phyloP scores from a whole-genome alignment of 2,113 vertebrate species.

The Macheiramphus alcinus region DNA sequence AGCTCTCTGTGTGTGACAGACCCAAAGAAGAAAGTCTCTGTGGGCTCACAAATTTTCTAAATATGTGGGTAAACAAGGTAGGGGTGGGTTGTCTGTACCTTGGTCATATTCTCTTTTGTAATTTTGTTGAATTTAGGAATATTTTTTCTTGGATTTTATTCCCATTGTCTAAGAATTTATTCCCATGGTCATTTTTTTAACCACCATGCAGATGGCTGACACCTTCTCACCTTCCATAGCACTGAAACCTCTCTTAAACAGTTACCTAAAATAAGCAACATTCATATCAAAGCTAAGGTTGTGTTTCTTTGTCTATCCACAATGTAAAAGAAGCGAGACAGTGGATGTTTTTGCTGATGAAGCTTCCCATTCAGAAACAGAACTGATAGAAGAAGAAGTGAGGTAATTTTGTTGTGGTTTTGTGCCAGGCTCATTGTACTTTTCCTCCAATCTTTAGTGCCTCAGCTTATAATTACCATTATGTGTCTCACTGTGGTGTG shows the following conservation, averaged over 20 bases:
- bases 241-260: neutral
- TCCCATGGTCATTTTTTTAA: neutral
- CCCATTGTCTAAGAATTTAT: neutral
- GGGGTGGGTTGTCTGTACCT: neutral
- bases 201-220: neutral
- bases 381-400: conserved; percentile 62
- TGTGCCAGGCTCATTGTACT: conserved; percentile 21
- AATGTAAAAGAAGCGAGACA: conserved; percentile 69
- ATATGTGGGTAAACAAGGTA: neutral
- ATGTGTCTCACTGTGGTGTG: neutral
- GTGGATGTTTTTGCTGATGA: conserved; percentile 70
- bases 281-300: conserved; percentile 38
- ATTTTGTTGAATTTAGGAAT: neutral
- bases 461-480: neutral
- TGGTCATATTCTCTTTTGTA: neutral
- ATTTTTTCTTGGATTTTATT: neutral
- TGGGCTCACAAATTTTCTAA: neutral
- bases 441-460: conserved; percentile 2
- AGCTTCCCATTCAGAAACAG: conserved; percentile 67
- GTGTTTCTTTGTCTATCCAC: conserved; percentile 51
- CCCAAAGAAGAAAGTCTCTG: neutral
- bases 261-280: neutral
- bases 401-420: conserved; percentile 63
- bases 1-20: neutral
- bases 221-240: neutral